These are phyloP conservation scores for Tachina grossa DNA, from an alignment of 2,888 invertebrate species.

Conservation along the genomic window DNA sequence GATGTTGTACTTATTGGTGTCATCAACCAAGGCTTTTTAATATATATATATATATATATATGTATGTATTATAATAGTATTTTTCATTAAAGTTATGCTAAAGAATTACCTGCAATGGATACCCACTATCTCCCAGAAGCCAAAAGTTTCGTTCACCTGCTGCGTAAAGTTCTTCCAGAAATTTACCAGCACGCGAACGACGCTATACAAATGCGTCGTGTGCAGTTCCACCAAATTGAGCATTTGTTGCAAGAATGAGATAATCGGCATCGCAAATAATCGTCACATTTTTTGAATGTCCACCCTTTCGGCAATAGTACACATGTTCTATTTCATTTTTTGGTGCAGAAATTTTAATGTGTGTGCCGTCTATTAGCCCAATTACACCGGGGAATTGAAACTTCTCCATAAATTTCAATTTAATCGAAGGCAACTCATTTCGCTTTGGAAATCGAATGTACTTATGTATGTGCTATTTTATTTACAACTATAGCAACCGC, in stretches of 20 bases:
- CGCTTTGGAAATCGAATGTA: too few relatives aligned
- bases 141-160: constrained; percentile 33
- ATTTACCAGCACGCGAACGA: constrained; percentile 5
- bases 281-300: constrained; percentile 36
- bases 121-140: constrained; percentile 41
- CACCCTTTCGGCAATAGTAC: constrained; percentile 47
- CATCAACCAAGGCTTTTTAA: constrained; percentile 42
- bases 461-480: too few relatives aligned
- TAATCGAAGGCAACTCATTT: too few relatives aligned
- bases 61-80: too few relatives aligned
- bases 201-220: constrained; percentile 23
- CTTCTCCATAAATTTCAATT: too few relatives aligned
- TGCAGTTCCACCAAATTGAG: constrained; percentile 37
- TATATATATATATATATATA: neutral
- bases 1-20: constrained; percentile 1
- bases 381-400: constrained; percentile 14
- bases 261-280: constrained; percentile 35
- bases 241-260: constrained; percentile 34
- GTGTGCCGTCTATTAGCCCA: constrained; percentile 42
- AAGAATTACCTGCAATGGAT: constrained; percentile 30
- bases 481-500: too few relatives aligned
- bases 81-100: neutral
- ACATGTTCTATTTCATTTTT: constrained; percentile 45
- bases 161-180: constrained; percentile 29
- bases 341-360: constrained; percentile 40